Evolutionary conservation across 2,113 vertebrate species (phyloP).

Genomic region (Orientallactaga bullata): DNA sequence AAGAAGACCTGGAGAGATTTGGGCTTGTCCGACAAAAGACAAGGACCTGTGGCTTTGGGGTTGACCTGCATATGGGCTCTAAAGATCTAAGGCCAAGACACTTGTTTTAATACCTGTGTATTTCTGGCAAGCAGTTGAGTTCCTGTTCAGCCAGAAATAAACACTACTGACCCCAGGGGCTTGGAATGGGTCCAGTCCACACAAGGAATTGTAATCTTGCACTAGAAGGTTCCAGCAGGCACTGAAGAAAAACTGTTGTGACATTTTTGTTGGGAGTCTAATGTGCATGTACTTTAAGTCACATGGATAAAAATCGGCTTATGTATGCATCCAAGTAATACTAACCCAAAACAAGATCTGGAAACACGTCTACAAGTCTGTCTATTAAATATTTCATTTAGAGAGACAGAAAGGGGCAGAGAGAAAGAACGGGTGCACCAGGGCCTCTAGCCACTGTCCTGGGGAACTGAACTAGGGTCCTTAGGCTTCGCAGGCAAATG

Average conservation of each 20-base stretch:
- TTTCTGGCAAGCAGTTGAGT: neutral
- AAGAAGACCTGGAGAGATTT: neutral
- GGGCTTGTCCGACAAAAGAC: neutral
- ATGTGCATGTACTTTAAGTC: too few relatives aligned
- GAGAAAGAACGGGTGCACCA: too few relatives aligned
- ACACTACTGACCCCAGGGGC: neutral
- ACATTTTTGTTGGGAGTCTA: neutral
- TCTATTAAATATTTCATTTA: neutral
- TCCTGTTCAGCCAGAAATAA: neutral
- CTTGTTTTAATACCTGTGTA: neutral
- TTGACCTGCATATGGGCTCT: neutral
- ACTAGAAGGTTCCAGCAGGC: neutral
- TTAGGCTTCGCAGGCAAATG: too few relatives aligned
- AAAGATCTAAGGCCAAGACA: neutral
- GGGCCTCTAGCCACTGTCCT: too few relatives aligned
- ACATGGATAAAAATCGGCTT: neutral
- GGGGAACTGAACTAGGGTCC: too few relatives aligned
- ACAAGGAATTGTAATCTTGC: neutral
- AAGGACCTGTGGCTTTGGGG: neutral
- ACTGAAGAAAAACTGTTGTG: neutral
- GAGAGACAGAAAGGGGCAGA: too few relatives aligned
- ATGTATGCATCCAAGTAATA: fast-evolving
- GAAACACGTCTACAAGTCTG: neutral
- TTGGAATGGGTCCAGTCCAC: neutral
- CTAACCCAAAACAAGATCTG: neutral